Evolutionary conservation across 2,113 vertebrate species (phyloP).

Genomic region (Dendropsophus ebraccatus): DNA sequence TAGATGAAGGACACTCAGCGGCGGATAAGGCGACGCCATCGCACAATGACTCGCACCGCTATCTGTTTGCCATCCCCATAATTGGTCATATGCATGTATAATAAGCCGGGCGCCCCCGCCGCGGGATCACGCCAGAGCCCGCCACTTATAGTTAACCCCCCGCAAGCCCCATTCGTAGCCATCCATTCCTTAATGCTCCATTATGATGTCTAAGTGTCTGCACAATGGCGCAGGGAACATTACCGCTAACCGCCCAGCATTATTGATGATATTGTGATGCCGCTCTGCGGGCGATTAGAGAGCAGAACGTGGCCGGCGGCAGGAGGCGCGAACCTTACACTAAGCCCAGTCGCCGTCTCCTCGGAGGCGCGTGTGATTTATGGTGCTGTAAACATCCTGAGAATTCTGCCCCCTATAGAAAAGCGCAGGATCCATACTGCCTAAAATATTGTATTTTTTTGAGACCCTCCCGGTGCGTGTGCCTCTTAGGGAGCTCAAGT

Average conservation of each 20-base stretch:
- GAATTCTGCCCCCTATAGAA: too few species aligned
- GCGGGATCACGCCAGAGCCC: background rate
- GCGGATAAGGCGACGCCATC: background rate
- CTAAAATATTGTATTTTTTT: too few species aligned
- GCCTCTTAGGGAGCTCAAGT: too few species aligned
- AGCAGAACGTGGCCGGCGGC: background rate
- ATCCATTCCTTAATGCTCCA: constrained; percentile 11
- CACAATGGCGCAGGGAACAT: constrained; percentile 3
- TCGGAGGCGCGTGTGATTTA: too few species aligned
- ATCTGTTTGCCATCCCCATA: constrained; percentile 42
- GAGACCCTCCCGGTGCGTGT: too few species aligned
- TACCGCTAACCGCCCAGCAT: constrained; percentile 43
- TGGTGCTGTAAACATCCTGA: too few species aligned
- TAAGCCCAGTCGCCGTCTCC: background rate
- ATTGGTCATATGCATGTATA: constrained; percentile 53
- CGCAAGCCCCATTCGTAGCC: background rate
- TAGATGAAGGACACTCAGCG: constrained; percentile 3
- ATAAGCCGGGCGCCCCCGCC: constrained; percentile 18
- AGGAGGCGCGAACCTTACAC: background rate
- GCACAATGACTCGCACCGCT: constrained; percentile 31
- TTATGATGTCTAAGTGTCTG: constrained; percentile 1
- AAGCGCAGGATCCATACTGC: too few species aligned
- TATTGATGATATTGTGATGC: constrained; percentile 13
- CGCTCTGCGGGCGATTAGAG: background rate
- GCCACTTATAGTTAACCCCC: constrained; percentile 45